phyloP scores from a whole-genome alignment of 1,140 invertebrate species.

The Drosophila cardini region DNA sequence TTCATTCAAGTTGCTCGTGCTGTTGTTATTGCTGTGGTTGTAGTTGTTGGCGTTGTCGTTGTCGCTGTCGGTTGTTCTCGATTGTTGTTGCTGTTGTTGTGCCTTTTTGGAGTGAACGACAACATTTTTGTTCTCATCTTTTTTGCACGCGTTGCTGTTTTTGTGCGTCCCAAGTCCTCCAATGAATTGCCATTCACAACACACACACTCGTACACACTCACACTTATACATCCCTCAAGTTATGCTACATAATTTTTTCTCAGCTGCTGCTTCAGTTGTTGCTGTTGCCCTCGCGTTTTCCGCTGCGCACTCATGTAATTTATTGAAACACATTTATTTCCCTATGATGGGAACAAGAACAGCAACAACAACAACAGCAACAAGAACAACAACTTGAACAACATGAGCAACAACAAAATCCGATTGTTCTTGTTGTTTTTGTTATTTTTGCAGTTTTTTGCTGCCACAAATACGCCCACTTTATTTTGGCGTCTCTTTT shows the following conservation, averaged over 20 bases:
- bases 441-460: no score
- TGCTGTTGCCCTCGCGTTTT: slow-evolving; percentile 20
- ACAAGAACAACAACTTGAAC: slow-evolving; percentile 18
- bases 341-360: slow-evolving; percentile 66
- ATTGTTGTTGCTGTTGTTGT: slow-evolving; percentile 30
- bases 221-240: slow-evolving; percentile 45
- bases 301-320: slow-evolving; percentile 59
- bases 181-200: slow-evolving; percentile 65
- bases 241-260: slow-evolving; percentile 69
- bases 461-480: slow-evolving; percentile 59
- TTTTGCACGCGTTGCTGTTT: slow-evolving; percentile 59
- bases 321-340: slow-evolving; percentile 82
- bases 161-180: slow-evolving; percentile 42
- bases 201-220: slow-evolving; percentile 24
- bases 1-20: slow-evolving; percentile 32
- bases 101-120: slow-evolving; percentile 50
- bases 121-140: slow-evolving; percentile 44
- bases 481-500: slow-evolving; percentile 61
- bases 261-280: slow-evolving; percentile 22
- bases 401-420: slow-evolving; percentile 12
- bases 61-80: slow-evolving; percentile 14
- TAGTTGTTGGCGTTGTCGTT: slow-evolving; percentile 9
- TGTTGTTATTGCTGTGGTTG: slow-evolving; percentile 16
- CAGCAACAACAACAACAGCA: slow-evolving; percentile 32
- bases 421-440: slow-evolving; percentile 15